Percentiles rank a stretch among this genome's conserved stretches.
phyloP scores from a whole-genome alignment of 2,797 vertebrate species.

The Galagoides demidoff region DNA sequence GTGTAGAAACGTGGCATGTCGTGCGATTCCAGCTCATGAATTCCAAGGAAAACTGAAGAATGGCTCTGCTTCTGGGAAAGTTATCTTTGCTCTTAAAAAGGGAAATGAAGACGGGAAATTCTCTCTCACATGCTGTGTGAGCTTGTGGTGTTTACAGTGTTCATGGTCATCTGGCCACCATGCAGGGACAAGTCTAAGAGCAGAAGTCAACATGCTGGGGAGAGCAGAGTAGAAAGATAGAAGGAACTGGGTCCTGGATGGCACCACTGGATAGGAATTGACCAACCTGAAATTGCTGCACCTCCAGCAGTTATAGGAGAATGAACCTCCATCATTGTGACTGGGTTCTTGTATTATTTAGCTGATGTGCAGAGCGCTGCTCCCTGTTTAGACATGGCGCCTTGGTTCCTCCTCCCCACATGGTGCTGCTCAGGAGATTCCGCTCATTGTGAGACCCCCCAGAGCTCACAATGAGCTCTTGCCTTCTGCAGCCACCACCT shows the following conservation, averaged over 20 bases:
- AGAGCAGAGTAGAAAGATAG: background rate
- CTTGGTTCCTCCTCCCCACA: background rate
- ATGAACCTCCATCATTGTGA: background rate
- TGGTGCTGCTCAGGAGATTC: background rate
- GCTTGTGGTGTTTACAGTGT: background rate
- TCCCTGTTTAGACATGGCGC: background rate
- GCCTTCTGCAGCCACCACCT: background rate
- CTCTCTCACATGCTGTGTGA: background rate
- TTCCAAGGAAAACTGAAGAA: background rate
- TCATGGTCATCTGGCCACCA: background rate
- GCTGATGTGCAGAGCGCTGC: background rate
- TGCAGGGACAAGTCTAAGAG: background rate
- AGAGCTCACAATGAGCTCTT: background rate
- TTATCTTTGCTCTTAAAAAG: conserved; percentile 22
- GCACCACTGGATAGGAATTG: background rate
- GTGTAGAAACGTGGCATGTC: background rate
- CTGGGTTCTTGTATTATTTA: background rate
- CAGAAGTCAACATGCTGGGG: background rate
- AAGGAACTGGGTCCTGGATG: background rate
- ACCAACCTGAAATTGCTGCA: background rate
- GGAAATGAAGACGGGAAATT: background rate
- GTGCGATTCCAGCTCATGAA: background rate
- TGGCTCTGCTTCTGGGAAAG: background rate
- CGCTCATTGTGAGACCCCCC: background rate
- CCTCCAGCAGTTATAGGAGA: background rate